Percentiles rank a stretch among this genome's conserved stretches.
Evolutionary conservation across 2,797 vertebrate genomes (phyloP).

Genomic region (Taeniopygia guttata): DNA sequence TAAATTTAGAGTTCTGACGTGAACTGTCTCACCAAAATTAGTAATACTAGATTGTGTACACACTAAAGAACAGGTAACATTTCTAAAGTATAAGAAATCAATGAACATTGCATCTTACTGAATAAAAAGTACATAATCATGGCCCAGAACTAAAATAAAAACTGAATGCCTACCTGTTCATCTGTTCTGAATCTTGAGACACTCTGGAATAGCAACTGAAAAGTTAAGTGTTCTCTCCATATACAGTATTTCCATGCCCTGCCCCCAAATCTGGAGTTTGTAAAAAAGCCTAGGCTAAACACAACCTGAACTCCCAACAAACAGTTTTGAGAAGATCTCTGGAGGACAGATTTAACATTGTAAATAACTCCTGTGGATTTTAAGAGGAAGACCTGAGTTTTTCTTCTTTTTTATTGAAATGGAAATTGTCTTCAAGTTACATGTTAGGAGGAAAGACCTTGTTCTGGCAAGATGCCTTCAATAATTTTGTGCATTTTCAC

Average conservation of each 20-base stretch:
- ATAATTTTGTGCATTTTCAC: not conserved
- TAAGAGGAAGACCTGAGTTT: not conserved
- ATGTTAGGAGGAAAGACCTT: not conserved
- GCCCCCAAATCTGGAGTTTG: not conserved
- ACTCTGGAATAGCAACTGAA: not conserved
- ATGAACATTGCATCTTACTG: not conserved
- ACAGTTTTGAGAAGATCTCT: not conserved
- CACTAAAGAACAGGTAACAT: not conserved
- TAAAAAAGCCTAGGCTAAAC: not conserved
- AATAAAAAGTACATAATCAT: not conserved
- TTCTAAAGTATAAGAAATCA: not conserved
- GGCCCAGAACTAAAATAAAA: not conserved
- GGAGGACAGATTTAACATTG: not conserved
- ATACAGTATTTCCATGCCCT: fast-evolving
- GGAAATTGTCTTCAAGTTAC: not conserved
- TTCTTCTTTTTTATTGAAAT: not conserved
- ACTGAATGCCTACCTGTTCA: not conserved
- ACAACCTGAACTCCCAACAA: not conserved
- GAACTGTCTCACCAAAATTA: not conserved
- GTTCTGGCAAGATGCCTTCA: not conserved
- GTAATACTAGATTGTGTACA: not conserved
- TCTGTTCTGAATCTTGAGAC: not conserved
- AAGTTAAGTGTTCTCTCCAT: not conserved
- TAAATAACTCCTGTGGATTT: not conserved
- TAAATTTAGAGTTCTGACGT: not conserved